phyloP scores from a whole-genome alignment of 2,113 vertebrate species.

The Paracyprichromis sp. region DNA sequence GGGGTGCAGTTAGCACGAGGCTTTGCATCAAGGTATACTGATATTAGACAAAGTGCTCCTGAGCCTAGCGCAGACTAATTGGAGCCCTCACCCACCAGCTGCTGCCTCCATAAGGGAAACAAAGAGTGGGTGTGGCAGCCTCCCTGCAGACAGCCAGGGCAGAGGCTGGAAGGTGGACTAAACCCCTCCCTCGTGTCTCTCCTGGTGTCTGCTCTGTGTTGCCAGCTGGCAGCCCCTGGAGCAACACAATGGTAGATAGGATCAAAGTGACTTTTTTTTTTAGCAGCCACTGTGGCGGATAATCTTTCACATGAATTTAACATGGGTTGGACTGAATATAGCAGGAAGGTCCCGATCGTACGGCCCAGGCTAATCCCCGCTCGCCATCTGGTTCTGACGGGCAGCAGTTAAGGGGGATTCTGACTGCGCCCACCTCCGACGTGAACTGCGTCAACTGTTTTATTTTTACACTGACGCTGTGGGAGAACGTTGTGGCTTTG shows the following conservation, averaged over 20 bases:
- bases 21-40: background rate
- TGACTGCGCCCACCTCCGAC: background rate
- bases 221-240: constrained; percentile 60
- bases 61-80: constrained; percentile 45
- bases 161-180: constrained; percentile 43
- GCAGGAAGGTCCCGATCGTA: constrained; percentile 55
- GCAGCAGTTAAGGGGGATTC: constrained; percentile 32
- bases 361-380: constrained; percentile 61
- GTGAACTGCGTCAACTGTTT: constrained; percentile 42
- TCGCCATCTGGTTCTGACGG: constrained; percentile 62
- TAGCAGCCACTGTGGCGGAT: constrained; percentile 51
- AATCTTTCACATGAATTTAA: constrained; percentile 69
- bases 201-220: constrained; percentile 4
- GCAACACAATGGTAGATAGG: constrained; percentile 51
- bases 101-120: constrained; percentile 52
- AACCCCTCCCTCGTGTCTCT: background rate
- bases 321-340: constrained; percentile 40
- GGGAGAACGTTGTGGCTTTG: constrained; percentile 29
- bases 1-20: background rate
- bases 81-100: constrained; percentile 56
- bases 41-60: background rate
- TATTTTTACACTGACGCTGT: constrained; percentile 42
- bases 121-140: constrained; percentile 57
- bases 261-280: constrained; percentile 64
- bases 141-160: constrained; percentile 31